Conservation (phyloP, 2,113 vertebrate species). For the Meriones unguiculatus region DNA sequence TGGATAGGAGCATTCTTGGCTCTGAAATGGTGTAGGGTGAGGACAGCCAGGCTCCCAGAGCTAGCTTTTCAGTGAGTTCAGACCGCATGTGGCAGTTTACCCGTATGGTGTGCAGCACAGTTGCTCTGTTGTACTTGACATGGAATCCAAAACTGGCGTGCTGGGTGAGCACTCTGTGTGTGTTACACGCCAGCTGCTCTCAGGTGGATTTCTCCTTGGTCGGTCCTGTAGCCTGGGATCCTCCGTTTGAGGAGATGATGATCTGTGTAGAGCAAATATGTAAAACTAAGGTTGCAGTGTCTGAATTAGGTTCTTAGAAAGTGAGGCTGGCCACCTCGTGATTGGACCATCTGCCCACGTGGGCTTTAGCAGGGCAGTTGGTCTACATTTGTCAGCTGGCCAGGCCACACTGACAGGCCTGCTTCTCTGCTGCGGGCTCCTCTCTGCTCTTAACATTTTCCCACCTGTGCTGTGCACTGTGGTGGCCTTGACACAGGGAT, state of each 20-base stretch:
- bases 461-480: background rate
- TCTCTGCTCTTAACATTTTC: background rate
- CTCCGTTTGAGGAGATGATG: background rate
- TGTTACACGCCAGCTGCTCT: background rate
- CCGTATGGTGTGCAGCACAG: background rate
- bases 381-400: background rate
- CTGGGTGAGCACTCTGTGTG: background rate
- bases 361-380: background rate
- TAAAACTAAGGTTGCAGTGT: background rate
- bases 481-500: fast-evolving
- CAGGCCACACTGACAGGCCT: background rate
- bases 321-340: background rate
- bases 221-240: background rate
- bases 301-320: background rate
- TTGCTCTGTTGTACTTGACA: background rate
- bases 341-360: too few relatives aligned
- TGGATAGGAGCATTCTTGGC: background rate
- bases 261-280: background rate
- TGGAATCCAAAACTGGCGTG: background rate
- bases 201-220: background rate
- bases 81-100: background rate
- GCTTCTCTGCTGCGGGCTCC: background rate
- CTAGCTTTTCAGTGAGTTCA: background rate
- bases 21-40: background rate
- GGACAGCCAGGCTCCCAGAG: background rate